Evolutionary conservation across 2,113 vertebrate species (phyloP).

Genomic region (Emydura subglobosa): DNA sequence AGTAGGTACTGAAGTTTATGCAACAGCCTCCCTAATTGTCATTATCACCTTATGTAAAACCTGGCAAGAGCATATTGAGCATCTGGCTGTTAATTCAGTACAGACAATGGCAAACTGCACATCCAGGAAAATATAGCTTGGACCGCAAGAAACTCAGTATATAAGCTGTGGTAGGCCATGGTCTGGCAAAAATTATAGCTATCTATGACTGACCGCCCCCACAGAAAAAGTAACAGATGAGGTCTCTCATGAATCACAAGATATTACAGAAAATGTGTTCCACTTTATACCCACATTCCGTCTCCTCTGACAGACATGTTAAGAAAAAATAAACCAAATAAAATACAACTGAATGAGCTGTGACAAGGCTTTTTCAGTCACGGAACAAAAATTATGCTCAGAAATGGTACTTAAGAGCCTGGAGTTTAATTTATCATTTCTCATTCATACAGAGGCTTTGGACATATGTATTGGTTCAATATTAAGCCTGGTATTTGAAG

Average conservation of each 20-base stretch:
- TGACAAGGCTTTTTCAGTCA: not conserved
- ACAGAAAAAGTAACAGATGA: not conserved
- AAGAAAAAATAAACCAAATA: not conserved
- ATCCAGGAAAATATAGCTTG: not conserved
- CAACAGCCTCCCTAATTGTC: not conserved
- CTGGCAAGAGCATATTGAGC: not conserved
- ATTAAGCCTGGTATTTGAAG: constrained; percentile 21
- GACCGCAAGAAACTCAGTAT: not conserved
- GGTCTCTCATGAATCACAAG: not conserved
- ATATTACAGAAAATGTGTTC: not conserved
- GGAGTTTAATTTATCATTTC: constrained; percentile 19
- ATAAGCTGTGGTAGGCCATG: not conserved
- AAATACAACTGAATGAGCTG: not conserved
- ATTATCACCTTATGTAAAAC: not conserved
- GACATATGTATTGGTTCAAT: not conserved
- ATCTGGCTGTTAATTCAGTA: constrained; percentile 7
- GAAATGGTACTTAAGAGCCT: not conserved
- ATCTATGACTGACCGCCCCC: not conserved
- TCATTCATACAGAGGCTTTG: not conserved
- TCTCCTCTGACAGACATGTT: constrained; percentile 9
- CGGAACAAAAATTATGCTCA: not conserved
- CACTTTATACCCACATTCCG: not conserved
- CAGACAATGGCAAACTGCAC: not conserved
- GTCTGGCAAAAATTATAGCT: constrained; percentile 9
- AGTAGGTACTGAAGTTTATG: not conserved